Conservation (phyloP, 2,797 vertebrate species). For the Clarias fuscus region DNA sequence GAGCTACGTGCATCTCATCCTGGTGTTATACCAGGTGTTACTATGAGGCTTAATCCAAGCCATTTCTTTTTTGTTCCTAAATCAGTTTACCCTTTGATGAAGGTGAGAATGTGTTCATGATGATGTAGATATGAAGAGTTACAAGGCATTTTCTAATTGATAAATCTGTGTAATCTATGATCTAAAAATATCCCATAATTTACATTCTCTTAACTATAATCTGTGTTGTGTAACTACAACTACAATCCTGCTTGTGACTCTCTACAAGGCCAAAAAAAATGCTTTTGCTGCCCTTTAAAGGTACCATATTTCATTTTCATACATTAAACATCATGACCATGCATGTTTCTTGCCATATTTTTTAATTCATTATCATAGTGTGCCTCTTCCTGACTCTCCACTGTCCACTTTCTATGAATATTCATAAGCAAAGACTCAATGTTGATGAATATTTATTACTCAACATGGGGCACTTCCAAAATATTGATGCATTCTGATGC, state of each 20-base stretch:
- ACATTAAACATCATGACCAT: neutral
- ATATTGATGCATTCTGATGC: constrained; percentile 20
- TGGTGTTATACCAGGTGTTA: constrained; percentile 7
- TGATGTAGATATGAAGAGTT: neutral
- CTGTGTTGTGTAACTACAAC: too few species aligned
- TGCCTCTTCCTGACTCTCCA: neutral
- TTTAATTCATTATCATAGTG: neutral
- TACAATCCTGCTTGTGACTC: neutral
- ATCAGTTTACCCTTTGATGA: neutral
- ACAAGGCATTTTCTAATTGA: neutral
- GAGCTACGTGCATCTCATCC: constrained; percentile 9
- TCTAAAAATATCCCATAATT: neutral
- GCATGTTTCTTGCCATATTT: neutral
- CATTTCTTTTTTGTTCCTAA: constrained; percentile 6
- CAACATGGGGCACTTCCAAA: constrained; percentile 10
- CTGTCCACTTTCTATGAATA: constrained; percentile 9
- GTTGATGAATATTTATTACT: constrained; percentile 26
- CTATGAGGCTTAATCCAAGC: constrained; percentile 21
- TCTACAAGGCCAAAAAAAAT: neutral
- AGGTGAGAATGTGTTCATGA: neutral
- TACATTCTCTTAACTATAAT: neutral
- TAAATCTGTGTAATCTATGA: neutral
- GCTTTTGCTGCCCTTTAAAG: neutral
- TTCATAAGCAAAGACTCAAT: constrained; percentile 11
- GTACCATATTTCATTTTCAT: neutral